These are phyloP conservation scores for Caenorhabditis uteleia DNA, from an alignment of 2,888 invertebrate genomes.

Conservation along the genomic window DNA sequence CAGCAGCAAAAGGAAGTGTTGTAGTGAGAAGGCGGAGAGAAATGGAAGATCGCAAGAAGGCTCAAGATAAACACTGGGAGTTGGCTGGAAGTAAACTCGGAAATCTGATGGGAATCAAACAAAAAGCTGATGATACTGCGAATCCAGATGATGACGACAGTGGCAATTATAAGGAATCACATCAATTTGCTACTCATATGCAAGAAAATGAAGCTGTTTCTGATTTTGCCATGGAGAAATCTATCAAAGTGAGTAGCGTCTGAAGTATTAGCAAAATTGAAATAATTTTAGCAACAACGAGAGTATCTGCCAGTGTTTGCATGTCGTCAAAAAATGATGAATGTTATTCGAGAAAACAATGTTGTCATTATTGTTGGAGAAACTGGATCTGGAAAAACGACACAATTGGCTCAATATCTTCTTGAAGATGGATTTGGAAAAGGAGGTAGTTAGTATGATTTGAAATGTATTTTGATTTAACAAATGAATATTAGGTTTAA, in stretches of 20 bases:
- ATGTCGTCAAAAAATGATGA: conserved; percentile 81
- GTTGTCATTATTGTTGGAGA: conserved; percentile 68
- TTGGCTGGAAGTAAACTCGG: conserved; percentile 92
- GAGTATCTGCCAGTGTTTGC: conserved; percentile 93
- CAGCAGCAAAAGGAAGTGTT: conserved; percentile 90
- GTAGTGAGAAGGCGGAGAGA: conserved; percentile 89
- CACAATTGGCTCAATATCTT: conserved; percentile 74
- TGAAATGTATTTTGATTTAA: conserved; percentile 1
- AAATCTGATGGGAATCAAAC: conserved; percentile 91
- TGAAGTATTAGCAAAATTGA: neutral
- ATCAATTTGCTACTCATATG: conserved; percentile 95
- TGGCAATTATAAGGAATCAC: conserved; percentile 76
- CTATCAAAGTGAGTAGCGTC: conserved; percentile 70
- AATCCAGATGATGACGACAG: conserved; percentile 46
- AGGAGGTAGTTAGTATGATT: conserved; percentile 9
- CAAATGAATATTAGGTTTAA: conserved; percentile 75
- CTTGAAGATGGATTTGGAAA: conserved; percentile 87
- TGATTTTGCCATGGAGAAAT: conserved; percentile 85
- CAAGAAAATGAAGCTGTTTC: conserved; percentile 74
- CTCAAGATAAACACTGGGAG: conserved; percentile 98
- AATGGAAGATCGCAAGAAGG: conserved; percentile 92
- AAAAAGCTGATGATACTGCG: conserved; percentile 79
- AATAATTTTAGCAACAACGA: conserved; percentile 78
- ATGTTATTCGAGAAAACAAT: conserved; percentile 76
- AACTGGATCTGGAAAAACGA: conserved; percentile 91